Evolutionary conservation across 2,888 invertebrate species (phyloP).

Genomic region (Mesorhabditis sp.): DNA sequence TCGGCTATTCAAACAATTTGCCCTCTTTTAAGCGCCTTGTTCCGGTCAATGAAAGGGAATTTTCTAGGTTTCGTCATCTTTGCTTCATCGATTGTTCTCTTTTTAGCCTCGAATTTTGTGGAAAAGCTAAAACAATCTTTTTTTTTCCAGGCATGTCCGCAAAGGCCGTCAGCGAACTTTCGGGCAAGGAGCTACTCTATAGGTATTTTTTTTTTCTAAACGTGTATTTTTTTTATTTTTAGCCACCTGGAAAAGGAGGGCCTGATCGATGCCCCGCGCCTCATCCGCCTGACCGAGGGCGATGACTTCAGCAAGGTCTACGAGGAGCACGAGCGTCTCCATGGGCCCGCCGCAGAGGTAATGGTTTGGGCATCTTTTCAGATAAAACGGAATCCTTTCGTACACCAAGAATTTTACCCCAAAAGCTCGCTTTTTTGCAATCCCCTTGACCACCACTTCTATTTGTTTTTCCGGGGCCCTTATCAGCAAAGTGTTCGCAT

Average conservation of each 20-base stretch:
- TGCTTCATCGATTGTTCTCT: background rate
- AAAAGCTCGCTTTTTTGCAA: too few relatives aligned
- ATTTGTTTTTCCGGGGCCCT: too few relatives aligned
- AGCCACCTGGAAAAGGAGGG: constrained; percentile 39
- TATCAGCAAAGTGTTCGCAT: too few relatives aligned
- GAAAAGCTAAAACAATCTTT: background rate
- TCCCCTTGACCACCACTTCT: too few relatives aligned
- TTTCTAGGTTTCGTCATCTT: background rate
- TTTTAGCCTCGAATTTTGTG: background rate
- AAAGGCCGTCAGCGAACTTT: constrained; percentile 52
- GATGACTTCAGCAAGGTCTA: constrained; percentile 41
- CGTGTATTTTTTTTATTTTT: constrained; percentile 32
- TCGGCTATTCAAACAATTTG: too few relatives aligned
- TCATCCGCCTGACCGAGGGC: constrained; percentile 42
- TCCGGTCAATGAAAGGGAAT: too few relatives aligned
- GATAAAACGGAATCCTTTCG: background rate
- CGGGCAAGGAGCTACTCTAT: constrained; percentile 49
- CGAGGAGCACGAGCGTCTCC: constrained; percentile 40
- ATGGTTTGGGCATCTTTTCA: background rate
- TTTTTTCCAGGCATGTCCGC: constrained; percentile 46
- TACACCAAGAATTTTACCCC: background rate
- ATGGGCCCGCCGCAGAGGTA: constrained; percentile 26
- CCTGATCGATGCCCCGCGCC: constrained; percentile 39
- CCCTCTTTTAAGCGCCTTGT: too few relatives aligned
- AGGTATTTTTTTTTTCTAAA: background rate